Base-by-base conservation (phyloP, 2,888 invertebrate species). In the Sclerodermus sp. region DNA sequence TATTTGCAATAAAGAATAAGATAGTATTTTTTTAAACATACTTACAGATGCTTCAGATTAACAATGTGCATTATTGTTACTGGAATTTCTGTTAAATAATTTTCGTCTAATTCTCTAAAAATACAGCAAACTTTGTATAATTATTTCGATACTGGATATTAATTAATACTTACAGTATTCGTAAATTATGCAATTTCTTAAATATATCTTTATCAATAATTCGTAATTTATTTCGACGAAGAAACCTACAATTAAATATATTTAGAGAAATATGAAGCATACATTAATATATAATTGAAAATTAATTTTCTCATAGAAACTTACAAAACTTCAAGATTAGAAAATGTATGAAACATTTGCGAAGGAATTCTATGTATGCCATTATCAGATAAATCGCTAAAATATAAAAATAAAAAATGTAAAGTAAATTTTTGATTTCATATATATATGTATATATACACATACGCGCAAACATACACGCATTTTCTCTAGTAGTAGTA, bases 41-140 rank as follows among this genome's bases (percentile, higher is more conserved):
- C 93, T 92, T 83, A 94, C 94, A 95, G 81, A 79, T 93, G 91
- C 74, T 90, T 88, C 9, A 95, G 85, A 70, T 85, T 83, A 45
- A 86, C 84, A 74, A 93, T 82, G 76, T 87, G 85, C 59, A 84
- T 84, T 58, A 93, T 82, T 55, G 91, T 92, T 41, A 81, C 78
- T 45, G 94, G 93, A 73, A 94, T 83, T 74, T 87, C 85, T 62
- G 84, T 84, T 74, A 91, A 81, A 60, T 83, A 80, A 80, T 91
- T 91, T 77, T 89, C 87, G 77, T 89, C 89, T 69, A 91, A 79
- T 79, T 90, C 89, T 64, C 91, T 91, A 53, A 47, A 60, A 42
- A 53, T 30, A 10, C 30, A 30, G 10, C 6, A 30, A 30, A 30
- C 6, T 30, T 30, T 42, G 16, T 10, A 9, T n/a, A n/a, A n/a